Base-by-base conservation (phyloP, 2,113 vertebrate species). In the Pseudorasbora parva region DNA sequence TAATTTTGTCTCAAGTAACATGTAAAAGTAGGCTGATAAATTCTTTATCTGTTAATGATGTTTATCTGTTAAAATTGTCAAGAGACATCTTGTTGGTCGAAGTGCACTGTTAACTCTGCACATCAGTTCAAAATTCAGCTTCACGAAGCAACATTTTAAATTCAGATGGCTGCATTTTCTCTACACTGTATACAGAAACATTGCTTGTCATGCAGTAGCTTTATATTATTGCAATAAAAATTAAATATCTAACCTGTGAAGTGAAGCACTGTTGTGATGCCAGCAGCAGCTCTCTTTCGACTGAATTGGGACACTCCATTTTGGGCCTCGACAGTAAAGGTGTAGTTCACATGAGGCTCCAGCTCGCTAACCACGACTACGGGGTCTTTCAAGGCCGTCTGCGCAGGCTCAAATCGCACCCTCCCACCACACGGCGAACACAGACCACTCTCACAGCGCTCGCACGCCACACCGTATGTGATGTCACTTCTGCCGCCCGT, bases 291-390 rank as follows among this genome's bases (percentile, higher is more conserved):
- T 72, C 84, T 94, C 11, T 86, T 88, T 0, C 64, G 64, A 88
- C 94, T 92, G 84, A 94, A 92, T 82, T 90, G 66, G 0, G 97
- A 99, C 87, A 99, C 97, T 0, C 97, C 97, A 0, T 96, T 99
- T 27, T 92, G 94, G 19, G 94, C 94, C 89, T 98, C 97, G 0
- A 99, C 94, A 0, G 91, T 93, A 54, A 99, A 99, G 14, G 97
- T 97, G 89, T 99, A 99, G 94, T 98, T 98, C 45, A 97, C 93
- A 9, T 98, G 96, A 0, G 97, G 96, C 81, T 98, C 97, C 90
- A 99, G 93, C 76, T 96, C 96, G 0, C 90, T 92, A 49, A 97
- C 85, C 0, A 88, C 89, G 57, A 98, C 91, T 0, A 85, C 79
- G 0, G 95, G 92, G 8, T 89, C 93, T 0, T 15, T 88, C 83